Conservation (phyloP, 2,113 vertebrate genomes). For the Chloropsis hardwickii region DNA sequence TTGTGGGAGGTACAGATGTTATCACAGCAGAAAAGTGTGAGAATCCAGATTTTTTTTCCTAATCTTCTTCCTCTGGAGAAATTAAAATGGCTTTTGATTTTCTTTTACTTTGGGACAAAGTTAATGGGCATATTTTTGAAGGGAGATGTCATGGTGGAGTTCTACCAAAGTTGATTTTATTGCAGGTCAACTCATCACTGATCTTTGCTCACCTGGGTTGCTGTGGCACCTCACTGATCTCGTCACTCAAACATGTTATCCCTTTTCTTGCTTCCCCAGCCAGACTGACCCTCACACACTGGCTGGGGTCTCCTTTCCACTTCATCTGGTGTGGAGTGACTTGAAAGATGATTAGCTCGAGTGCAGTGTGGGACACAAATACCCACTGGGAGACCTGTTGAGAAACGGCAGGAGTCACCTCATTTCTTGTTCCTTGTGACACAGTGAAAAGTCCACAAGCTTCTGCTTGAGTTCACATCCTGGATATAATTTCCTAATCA, state of each 20-base stretch:
- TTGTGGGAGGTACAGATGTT: neutral
- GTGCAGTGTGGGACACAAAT: neutral
- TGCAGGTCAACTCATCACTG: neutral
- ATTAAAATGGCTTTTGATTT: neutral
- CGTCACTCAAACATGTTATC: accelerated
- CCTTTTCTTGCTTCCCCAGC: neutral
- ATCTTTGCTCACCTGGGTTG: neutral
- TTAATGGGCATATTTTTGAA: neutral
- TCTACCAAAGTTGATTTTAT: neutral
- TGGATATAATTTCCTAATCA: conserved; percentile 7
- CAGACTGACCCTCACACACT: neutral
- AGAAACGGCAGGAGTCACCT: neutral
- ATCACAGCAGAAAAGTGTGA: neutral
- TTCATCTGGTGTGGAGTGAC: accelerated
- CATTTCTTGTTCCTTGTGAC: neutral
- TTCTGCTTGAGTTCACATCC: conserved; percentile 6
- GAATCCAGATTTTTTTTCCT: neutral
- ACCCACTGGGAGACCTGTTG: neutral
- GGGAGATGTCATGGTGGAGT: neutral
- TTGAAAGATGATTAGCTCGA: neutral
- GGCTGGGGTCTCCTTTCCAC: neutral
- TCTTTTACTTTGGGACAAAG: neutral
- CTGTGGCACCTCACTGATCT: neutral
- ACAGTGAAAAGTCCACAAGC: neutral
- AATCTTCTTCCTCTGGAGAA: neutral